Evolutionary conservation across 2,888 invertebrate genomes (phyloP).

Genomic region (Encarsia formosa): DNA sequence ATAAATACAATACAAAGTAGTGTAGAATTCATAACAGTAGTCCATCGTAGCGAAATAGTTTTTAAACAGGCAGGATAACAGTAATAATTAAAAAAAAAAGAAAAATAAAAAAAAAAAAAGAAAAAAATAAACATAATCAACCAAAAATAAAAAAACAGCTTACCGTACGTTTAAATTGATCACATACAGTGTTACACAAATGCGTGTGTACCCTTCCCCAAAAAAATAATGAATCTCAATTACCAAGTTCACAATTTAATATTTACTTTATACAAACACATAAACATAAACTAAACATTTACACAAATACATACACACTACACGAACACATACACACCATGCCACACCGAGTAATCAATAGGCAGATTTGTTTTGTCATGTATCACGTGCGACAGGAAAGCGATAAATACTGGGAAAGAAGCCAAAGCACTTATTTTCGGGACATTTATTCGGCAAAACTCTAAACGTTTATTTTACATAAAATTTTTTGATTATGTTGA

Average conservation of each 20-base stretch:
- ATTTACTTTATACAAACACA: constrained; percentile 9
- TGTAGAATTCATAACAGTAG: constrained; percentile 48
- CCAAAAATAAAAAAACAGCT: constrained; percentile 34
- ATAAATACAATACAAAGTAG: constrained; percentile 46
- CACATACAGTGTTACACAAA: constrained; percentile 19
- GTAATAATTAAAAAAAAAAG: constrained; percentile 21
- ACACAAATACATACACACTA: neutral
- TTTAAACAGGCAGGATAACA: constrained; percentile 33
- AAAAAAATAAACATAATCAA: constrained; percentile 11
- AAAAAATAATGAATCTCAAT: neutral
- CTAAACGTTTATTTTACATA: too few relatives aligned
- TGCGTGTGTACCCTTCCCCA: neutral
- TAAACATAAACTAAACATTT: constrained; percentile 7
- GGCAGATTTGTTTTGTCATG: constrained; percentile 15
- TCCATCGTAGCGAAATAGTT: constrained; percentile 50
- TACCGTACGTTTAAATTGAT: constrained; percentile 33
- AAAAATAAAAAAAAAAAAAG: constrained; percentile 15
- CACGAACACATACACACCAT: constrained; percentile 2
- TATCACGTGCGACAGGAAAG: constrained; percentile 4
- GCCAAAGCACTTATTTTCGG: constrained; percentile 22
- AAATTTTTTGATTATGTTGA: too few relatives aligned
- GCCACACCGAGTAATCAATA: neutral
- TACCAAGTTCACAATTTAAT: neutral
- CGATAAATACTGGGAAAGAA: constrained; percentile 11
- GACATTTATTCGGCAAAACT: too few relatives aligned